phyloP scores from a whole-genome alignment of 2,797 vertebrate genomes.

The Acanthopagrus latus region DNA sequence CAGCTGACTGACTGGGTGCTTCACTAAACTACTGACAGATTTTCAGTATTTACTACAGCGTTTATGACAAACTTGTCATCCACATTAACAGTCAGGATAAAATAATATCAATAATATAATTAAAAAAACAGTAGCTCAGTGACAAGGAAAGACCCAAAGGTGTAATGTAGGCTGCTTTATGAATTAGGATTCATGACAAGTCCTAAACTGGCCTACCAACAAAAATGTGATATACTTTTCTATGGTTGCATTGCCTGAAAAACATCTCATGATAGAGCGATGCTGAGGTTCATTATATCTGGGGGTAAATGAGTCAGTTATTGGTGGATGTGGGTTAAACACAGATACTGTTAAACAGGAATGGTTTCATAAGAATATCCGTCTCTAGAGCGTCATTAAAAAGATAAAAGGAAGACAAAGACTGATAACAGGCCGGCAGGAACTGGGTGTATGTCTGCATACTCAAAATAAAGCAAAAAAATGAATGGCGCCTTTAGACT shows the following conservation, averaged over 20 bases:
- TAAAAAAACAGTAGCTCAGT: no score
- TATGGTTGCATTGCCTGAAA: neutral
- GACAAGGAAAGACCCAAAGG: neutral
- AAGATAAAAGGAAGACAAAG: neutral
- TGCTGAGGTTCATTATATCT: neutral
- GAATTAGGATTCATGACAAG: neutral
- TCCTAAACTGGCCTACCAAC: neutral
- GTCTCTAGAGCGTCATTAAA: neutral
- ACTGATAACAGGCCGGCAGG: constrained; percentile 29
- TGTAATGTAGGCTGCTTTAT: neutral
- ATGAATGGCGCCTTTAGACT: constrained; percentile 16
- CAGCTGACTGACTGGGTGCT: neutral
- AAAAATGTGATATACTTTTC: neutral
- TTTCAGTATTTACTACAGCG: neutral
- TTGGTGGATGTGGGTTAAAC: neutral
- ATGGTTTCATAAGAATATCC: neutral
- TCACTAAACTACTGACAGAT: neutral
- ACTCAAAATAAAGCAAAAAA: constrained; percentile 17
- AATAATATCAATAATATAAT: neutral
- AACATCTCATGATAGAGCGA: neutral
- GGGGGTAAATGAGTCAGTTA: neutral
- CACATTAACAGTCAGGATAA: neutral
- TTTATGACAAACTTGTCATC: neutral
- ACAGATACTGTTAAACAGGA: neutral
- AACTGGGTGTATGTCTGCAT: constrained; percentile 30